Conservation (phyloP, 2,888 invertebrate genomes). For the Miltochrista miniata region DNA sequence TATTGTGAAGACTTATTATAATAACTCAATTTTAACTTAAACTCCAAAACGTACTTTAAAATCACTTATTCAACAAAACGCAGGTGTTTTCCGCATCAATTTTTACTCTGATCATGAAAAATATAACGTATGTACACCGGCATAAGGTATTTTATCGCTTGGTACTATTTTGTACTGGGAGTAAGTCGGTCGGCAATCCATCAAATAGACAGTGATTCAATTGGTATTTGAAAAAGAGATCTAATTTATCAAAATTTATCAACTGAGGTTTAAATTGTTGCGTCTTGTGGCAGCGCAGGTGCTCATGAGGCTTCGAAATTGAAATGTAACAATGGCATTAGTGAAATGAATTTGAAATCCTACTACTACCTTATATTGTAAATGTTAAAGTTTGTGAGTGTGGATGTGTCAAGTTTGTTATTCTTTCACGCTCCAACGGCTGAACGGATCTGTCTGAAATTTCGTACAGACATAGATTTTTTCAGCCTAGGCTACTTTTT, state of each 20-base stretch:
- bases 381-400: too few species aligned
- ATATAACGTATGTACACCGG: background rate
- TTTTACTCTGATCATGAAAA: background rate
- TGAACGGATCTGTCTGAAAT: too few species aligned
- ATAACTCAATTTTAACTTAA: background rate
- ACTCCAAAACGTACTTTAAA: slow-evolving; percentile 33
- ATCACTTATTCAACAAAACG: slow-evolving; percentile 34
- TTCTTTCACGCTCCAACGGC: too few species aligned
- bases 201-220: slow-evolving; percentile 47
- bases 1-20: too few species aligned
- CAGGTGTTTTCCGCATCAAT: slow-evolving; percentile 30
- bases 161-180: background rate
- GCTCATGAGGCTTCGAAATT: slow-evolving; percentile 24
- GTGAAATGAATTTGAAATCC: slow-evolving; percentile 4
- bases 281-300: slow-evolving; percentile 38
- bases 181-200: slow-evolving; percentile 40
- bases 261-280: slow-evolving; percentile 39
- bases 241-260: slow-evolving; percentile 59
- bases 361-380: too few species aligned
- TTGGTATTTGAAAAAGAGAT: slow-evolving; percentile 50
- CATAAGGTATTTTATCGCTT: slow-evolving; percentile 29
- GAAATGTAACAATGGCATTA: slow-evolving; percentile 22
- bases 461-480: too few species aligned
- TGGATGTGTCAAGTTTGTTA: too few species aligned
- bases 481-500: too few species aligned